A percentile compares a stretch with the other conserved stretches of the same genome.
These are phyloP conservation scores for Chorisops tibialis DNA, from an alignment of 2,888 invertebrate species.

Conservation along the genomic window DNA sequence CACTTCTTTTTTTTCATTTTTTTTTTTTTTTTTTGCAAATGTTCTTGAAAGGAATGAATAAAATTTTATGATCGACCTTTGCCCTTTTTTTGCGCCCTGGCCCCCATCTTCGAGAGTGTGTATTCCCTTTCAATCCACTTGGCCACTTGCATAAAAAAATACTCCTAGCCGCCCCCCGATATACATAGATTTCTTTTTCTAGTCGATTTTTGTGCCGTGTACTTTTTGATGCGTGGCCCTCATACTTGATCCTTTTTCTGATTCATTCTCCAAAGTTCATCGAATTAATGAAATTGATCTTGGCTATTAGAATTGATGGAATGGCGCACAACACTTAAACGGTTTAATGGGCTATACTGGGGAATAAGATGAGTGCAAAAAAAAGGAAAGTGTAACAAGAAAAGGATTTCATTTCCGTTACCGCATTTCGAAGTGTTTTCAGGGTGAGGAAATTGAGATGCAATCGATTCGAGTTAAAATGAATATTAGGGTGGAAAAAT, in stretches of 20 bases:
- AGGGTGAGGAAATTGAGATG: conserved; percentile 4
- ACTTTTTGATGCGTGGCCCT: conserved; percentile 19
- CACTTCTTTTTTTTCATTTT: no score
- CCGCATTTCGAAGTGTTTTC: background rate
- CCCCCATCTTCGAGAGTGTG: no score
- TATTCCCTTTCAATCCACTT: conserved; percentile 21
- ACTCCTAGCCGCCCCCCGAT: background rate
- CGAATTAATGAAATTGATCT: conserved; percentile 34
- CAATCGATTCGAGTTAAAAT: conserved; percentile 7
- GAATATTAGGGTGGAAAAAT: no score
- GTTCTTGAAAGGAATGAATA: conserved; percentile 19
- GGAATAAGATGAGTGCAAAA: background rate
- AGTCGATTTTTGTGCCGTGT: conserved; percentile 2
- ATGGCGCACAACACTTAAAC: conserved; percentile 31
- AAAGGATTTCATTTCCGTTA: conserved; percentile 25
- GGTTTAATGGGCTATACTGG: conserved; percentile 28
- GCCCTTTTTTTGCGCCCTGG: conserved; percentile 23
- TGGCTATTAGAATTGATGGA: conserved; percentile 33
- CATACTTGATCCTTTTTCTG: background rate
- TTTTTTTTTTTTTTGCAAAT: no score
- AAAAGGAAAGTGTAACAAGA: background rate
- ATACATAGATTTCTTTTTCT: no score
- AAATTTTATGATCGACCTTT: conserved; percentile 32
- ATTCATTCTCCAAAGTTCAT: background rate
- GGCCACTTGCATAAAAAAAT: conserved; percentile 21